Base-by-base conservation (phyloP, 2,113 vertebrate genomes). In the Ceyx cyanopectus region DNA sequence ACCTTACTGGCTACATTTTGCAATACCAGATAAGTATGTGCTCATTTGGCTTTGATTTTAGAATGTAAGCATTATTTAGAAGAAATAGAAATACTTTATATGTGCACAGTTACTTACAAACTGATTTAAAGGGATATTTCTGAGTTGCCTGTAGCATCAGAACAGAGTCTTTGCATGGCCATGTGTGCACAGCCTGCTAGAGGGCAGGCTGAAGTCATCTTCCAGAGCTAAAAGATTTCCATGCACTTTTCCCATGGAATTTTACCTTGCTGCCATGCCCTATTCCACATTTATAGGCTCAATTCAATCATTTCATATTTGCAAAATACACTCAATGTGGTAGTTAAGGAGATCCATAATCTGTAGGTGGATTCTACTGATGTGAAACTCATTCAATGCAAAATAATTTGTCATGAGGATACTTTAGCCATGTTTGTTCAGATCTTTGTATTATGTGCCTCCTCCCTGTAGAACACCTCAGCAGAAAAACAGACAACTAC, bases 1-100 rank as follows among this genome's bases (percentile, higher is more conserved):
- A 99, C 94, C 97, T 99, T 48, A 99, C 98, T 1, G 97, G 98
- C 65, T 99, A 99, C 85, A 43, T 98, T 50, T 97, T 99, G 29
- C 98, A 99, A 58, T 99, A 99, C 85, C 99, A 99, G 97, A 98
- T 98, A 81, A 99, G 99, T 99, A 98, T 22, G 99, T 98, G 57
- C 41, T 88, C 20, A 7, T 12, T 73, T 43, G 40, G 21, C 22
- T 63, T 23, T 6, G 16, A 14, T 53, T 48, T 21, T 34, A 51
- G 23, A 58, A 16, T 6, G 72, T 57, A 3, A 51, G 26, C 17
- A 27, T 26, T 86, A 8, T 60, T 34, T 24, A 57, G 29, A 10
- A 46, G 17, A 29, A 10, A 17, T 14, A 12, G 10, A 8, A 6
- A 26, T 8, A 16, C 11, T 12, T 65, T 65, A 3, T 23, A 5